Base-by-base conservation (phyloP, 37 sponge, comb jelly and placozoan genomes). In the Lycopodina hypogea region DNA sequence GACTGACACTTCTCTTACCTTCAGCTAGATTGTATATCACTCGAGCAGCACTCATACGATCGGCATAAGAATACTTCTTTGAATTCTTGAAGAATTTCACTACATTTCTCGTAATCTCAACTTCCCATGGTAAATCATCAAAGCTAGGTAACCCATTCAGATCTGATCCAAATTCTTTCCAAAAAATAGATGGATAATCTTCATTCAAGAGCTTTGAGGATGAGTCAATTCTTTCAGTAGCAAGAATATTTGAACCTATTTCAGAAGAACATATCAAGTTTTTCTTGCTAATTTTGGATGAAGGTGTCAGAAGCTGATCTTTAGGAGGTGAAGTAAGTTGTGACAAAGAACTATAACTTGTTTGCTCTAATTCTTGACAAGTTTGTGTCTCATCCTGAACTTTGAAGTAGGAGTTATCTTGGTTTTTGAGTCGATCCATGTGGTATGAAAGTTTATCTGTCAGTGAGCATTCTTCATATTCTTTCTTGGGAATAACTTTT, bases 41-140 rank as follows among this genome's bases (percentile, higher is more conserved):
- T 3, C 24, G 15, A 2, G 83, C 68, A 63, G 84, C 90, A 48
- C 75, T 24, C 0, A 56, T 29, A 14, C 74, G 69, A 0, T 78
- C 78, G 2, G 33, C 23, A 18, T 11, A 17, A 50, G 79, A 65
- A 30, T 69, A 24, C 39, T 30, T 60, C 58, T 72, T 69, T 3
- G 42, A 37, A 51, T 80, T 51, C 50, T 89, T 90, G 74, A 90
- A 86, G 42, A 87, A 86, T 61, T 74, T 83, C 26, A 83, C 22
- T 6, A 83, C 80, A 18, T 67, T 78, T 19, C 76, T 83, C n/a
- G 94, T 93, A 50, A 83, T 59, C 32, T 89, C 90, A 14, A 93
- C 91, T 75, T 93, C 94, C 94, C 94, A 93, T 38, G 92, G 83
- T 28, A 79, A 62, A 15, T 62, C 61, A 42, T 88, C 84, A 82